These are phyloP conservation scores for Mythimna impura DNA, from an alignment of 2,888 invertebrate genomes.

Conservation along the genomic window DNA sequence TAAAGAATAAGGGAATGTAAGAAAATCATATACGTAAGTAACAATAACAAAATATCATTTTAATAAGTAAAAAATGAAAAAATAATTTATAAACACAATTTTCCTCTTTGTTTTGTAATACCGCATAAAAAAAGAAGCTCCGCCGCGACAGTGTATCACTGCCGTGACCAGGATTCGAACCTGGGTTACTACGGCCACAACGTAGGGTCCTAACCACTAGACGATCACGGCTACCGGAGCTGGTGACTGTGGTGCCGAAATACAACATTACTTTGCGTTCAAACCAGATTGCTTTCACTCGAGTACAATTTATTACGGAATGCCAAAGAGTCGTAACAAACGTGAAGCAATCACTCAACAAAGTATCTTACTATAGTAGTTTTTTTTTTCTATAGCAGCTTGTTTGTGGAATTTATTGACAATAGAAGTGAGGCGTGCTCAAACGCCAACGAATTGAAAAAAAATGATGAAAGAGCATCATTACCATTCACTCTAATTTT, in stretches of 20 bases:
- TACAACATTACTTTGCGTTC: not conserved
- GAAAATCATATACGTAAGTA: too few species aligned
- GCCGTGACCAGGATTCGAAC: conserved; percentile 90
- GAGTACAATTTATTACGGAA: conserved; percentile 9
- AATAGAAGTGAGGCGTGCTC: too few species aligned
- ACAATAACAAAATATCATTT: too few species aligned
- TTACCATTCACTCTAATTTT: too few species aligned
- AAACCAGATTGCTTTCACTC: conserved; percentile 51
- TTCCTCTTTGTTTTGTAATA: not conserved
- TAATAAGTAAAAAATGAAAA: too few species aligned
- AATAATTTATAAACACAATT: not conserved
- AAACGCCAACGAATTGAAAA: too few species aligned
- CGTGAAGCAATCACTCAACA: not conserved
- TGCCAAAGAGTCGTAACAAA: conserved; percentile 36
- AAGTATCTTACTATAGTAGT: too few species aligned
- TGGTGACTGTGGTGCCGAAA: conserved; percentile 24
- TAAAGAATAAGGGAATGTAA: too few species aligned
- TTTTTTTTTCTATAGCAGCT: too few species aligned
- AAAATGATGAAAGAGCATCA: too few species aligned
- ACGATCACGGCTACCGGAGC: conserved; percentile 90
- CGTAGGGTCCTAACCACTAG: conserved; percentile 94
- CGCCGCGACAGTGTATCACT: conserved; percentile 78
- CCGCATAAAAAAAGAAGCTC: conserved; percentile 65
- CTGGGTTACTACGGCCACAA: conserved; percentile 94
- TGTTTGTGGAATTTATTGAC: too few species aligned